Evolutionary conservation across 2,113 vertebrate species (phyloP), one percentile per base, ranked within the genome.

Genomic region (Lanius ludovicianus): DNA sequence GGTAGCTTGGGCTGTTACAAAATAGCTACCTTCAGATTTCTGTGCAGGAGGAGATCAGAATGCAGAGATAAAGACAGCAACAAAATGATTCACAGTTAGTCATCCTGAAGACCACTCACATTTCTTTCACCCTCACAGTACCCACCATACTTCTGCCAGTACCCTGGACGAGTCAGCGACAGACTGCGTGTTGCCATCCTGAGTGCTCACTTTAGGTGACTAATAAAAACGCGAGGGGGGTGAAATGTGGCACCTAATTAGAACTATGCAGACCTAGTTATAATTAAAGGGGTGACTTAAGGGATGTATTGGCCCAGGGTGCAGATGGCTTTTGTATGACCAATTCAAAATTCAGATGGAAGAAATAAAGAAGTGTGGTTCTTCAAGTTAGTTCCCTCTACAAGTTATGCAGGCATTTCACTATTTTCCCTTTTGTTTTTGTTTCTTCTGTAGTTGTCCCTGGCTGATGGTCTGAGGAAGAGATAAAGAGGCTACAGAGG

Each of bases 51-150:
- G 67, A 86, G 79, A 94, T 96, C 75, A 70, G 67, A 88, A 90
- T 68, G 59, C 71, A 71, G 75, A 86, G 82, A 91, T 74, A 71
- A 95, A 93, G 64, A 86, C 31, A 77, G 82, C 28, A 77, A 78
- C 56, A 80, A 84, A 85, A 74, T 94, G 76, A 94, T 77, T 93
- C 93, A 96, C 63, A 59, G 52, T 90, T 93, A 94, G 90, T 93
- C 88, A 94, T 94, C 37, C 35, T 71, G 65, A 90, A 90, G 93
- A 94, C 92, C 84, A 85, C 93, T 90, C 39, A 46, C 33, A 67
- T 93, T 83, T 93, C 59, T 81, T 93, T 83, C 63, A 41, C 71
- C 75, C 59, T 85, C 52, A 17, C n/a, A 80, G 53, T 83, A 84
- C 78, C 71, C 88, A 94, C 85, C 69, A 62, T 60, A 63, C 56